Conservation (phyloP, 2,888 invertebrate genomes). For the Shargacucullia verbasci region DNA sequence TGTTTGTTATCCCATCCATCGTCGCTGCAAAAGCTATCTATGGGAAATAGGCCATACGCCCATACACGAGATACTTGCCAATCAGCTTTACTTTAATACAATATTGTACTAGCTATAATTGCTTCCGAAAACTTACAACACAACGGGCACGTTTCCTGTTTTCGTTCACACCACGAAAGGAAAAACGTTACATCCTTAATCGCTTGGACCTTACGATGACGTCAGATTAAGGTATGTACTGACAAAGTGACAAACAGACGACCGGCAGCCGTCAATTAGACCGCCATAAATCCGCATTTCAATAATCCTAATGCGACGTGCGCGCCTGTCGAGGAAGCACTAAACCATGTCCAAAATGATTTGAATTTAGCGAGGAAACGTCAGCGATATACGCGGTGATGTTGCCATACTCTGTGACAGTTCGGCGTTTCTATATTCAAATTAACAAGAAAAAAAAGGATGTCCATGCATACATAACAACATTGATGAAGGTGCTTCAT, state of each 20-base stretch:
- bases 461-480: conserved; percentile 5
- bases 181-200: conserved; percentile 48
- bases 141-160: conserved; percentile 50
- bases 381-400: conserved; percentile 54
- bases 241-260: conserved; percentile 30
- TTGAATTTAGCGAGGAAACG: conserved; percentile 72
- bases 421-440: conserved; percentile 25
- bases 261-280: conserved; percentile 54
- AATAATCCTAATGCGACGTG: conserved; percentile 56
- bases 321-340: conserved; percentile 65
- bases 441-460: conserved; percentile 26
- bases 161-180: conserved; percentile 37
- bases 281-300: conserved; percentile 56
- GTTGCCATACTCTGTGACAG: conserved; percentile 50
- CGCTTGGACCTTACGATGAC: conserved; percentile 37
- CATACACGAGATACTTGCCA: conserved; percentile 9
- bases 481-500: no score
- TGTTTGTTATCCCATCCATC: no score
- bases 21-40: not conserved
- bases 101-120: conserved; percentile 23
- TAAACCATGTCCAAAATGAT: conserved; percentile 61
- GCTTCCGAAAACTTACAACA: conserved; percentile 29
- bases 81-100: conserved; percentile 10
- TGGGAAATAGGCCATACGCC: not conserved
- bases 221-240: conserved; percentile 49